Evolutionary conservation across 2,888 invertebrate genomes (phyloP).

Genomic region (Cephonodes hylas): DNA sequence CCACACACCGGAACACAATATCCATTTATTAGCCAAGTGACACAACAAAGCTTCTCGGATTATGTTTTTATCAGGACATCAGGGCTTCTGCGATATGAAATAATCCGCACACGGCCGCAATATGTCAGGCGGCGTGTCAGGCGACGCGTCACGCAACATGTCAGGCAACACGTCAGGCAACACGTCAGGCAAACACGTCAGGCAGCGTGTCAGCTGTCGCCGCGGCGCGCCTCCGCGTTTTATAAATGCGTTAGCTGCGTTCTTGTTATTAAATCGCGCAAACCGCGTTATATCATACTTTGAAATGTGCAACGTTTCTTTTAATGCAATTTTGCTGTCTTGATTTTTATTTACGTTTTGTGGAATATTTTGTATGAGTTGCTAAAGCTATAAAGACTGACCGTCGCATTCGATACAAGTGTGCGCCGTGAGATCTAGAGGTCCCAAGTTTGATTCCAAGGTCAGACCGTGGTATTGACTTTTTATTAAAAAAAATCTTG

Average conservation of each 20-base stretch:
- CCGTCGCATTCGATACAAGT: too few relatives aligned
- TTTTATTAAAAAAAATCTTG: too few relatives aligned
- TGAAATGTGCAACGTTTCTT: not conserved
- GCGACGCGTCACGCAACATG: slow-evolving; percentile 21
- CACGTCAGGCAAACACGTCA: slow-evolving; percentile 49
- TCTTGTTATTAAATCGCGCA: slow-evolving; percentile 4
- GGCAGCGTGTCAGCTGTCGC: slow-evolving; percentile 27
- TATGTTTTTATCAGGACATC: slow-evolving; percentile 5
- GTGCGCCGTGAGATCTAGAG: too few relatives aligned
- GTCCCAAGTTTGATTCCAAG: too few relatives aligned
- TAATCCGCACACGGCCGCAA: slow-evolving; percentile 66
- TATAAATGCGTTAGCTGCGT: slow-evolving; percentile 5
- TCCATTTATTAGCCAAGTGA: slow-evolving; percentile 1
- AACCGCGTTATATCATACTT: not conserved
- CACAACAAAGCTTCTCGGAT: slow-evolving; percentile 18
- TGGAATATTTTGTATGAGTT: not conserved
- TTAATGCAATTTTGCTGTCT: not conserved
- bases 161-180: slow-evolving; percentile 34
- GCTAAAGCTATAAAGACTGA: too few relatives aligned
- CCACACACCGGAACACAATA: not conserved
- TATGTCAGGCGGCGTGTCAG: slow-evolving; percentile 46
- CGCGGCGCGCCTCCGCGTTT: not conserved
- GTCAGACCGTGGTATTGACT: too few relatives aligned
- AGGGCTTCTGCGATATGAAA: slow-evolving; percentile 53
- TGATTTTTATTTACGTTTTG: not conserved